Evolutionary conservation across 2,113 vertebrate species (phyloP).

Genomic region (Rattus rattus): DNA sequence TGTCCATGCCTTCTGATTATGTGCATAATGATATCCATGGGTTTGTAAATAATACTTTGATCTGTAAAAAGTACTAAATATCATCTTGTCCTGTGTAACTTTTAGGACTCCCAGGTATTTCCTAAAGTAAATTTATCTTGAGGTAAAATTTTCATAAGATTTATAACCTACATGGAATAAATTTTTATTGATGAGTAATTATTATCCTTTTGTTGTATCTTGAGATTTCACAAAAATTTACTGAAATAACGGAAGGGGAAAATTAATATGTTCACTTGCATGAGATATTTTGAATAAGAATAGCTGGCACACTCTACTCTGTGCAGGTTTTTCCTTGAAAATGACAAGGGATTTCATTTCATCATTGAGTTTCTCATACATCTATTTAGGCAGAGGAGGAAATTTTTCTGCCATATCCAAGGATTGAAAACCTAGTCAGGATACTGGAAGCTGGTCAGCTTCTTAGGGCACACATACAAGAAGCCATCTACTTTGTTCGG

Average conservation of each 20-base stretch:
- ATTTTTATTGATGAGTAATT: conserved; percentile 15
- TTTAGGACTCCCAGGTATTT: conserved; percentile 3
- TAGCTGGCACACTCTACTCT: neutral
- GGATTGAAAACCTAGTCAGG: neutral
- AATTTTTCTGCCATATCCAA: neutral
- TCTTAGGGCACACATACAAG: neutral
- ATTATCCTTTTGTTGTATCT: conserved; percentile 30
- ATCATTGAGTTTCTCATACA: neutral
- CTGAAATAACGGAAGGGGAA: conserved; percentile 6
- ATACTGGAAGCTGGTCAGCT: neutral
- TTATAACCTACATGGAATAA: neutral
- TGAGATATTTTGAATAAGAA: neutral
- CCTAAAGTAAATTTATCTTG: conserved; percentile 55
- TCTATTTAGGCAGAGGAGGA: conserved; percentile 34
- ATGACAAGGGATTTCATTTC: conserved; percentile 18
- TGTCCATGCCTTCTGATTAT: conserved; percentile 1
- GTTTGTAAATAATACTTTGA: conserved; percentile 56
- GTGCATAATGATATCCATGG: neutral
- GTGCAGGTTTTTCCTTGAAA: conserved; percentile 11
- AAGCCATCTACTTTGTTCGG: neutral
- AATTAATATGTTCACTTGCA: conserved; percentile 53
- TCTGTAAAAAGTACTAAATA: conserved; percentile 49
- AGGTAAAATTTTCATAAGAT: conserved; percentile 37
- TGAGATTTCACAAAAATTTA: neutral
- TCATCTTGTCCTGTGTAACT: conserved; percentile 12